phyloP scores from a whole-genome alignment of 92 coral and sea anemone species.

The Virgularia gustaviana region DNA sequence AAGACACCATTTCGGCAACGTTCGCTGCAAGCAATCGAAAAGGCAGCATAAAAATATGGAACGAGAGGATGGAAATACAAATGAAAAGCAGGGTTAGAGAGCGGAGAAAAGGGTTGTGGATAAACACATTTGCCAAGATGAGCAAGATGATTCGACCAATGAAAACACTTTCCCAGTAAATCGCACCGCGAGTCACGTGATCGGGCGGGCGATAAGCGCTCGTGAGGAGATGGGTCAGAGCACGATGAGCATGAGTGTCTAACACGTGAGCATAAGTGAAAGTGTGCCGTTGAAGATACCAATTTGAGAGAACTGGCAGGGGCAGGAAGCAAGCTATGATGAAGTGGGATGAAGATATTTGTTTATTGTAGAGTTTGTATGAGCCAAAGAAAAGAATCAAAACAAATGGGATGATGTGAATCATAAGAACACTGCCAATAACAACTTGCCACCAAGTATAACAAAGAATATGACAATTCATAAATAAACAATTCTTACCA shows the following conservation, averaged over 20 bases:
- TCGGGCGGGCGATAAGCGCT: conserved; percentile 21
- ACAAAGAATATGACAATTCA: conserved; percentile 52
- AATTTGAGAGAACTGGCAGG: conserved; percentile 9
- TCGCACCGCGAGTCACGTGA: conserved; percentile 22
- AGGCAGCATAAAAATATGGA: conserved; percentile 6
- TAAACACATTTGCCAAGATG: conserved; percentile 11
- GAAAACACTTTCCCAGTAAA: conserved; percentile 30
- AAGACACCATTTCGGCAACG: neutral
- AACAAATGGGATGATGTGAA: conserved; percentile 12
- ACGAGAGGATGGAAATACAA: conserved; percentile 6
- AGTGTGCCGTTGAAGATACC: conserved; percentile 4
- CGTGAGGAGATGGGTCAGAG: conserved; percentile 3
- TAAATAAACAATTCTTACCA: conserved; percentile 34
- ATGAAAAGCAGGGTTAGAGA: neutral
- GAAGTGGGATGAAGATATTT: conserved; percentile 3
- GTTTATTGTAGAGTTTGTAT: conserved; percentile 9
- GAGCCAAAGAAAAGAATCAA: conserved; percentile 9
- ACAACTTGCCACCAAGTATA: conserved; percentile 66
- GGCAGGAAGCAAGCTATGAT: conserved; percentile 14
- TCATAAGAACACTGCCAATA: conserved; percentile 5
- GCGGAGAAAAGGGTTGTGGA: conserved; percentile 2
- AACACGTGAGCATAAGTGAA: neutral
- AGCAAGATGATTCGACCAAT: conserved; percentile 27
- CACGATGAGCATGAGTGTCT: neutral
- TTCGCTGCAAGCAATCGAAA: neutral